Conservation (phyloP, 2,113 vertebrate genomes). For the Lathamus discolor region DNA sequence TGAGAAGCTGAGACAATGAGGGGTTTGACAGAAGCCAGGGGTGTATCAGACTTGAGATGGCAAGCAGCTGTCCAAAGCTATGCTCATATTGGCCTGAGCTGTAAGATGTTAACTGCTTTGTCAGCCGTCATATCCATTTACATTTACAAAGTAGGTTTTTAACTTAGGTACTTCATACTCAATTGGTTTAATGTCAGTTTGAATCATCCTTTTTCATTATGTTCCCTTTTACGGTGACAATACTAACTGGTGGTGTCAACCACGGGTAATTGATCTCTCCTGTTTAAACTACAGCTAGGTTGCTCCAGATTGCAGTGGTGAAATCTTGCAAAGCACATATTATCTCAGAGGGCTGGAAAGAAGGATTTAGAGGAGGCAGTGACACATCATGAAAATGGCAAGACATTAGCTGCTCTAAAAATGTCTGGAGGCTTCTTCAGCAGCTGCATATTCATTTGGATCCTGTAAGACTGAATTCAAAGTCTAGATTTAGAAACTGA, state of each 20-base stretch:
- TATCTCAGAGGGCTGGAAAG: neutral
- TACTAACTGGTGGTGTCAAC: neutral
- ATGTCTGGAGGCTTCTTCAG: neutral
- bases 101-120: neutral
- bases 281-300: neutral
- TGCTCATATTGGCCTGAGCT: neutral
- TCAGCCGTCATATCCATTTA: neutral
- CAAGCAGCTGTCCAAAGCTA: neutral
- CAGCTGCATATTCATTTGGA: neutral
- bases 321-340: neutral
- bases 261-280: neutral
- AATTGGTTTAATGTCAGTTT: neutral
- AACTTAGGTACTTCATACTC: slow-evolving; percentile 5
- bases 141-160: neutral
- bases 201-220: neutral
- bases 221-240: neutral
- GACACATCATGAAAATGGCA: neutral
- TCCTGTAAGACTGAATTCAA: neutral
- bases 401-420: neutral
- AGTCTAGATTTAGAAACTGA: neutral
- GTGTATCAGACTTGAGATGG: neutral
- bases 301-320: neutral
- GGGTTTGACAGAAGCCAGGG: neutral
- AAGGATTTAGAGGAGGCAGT: neutral
- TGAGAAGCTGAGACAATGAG: neutral